phyloP scores from a whole-genome alignment of 2,888 invertebrate genomes.

The Chromoteleia sp. region DNA sequence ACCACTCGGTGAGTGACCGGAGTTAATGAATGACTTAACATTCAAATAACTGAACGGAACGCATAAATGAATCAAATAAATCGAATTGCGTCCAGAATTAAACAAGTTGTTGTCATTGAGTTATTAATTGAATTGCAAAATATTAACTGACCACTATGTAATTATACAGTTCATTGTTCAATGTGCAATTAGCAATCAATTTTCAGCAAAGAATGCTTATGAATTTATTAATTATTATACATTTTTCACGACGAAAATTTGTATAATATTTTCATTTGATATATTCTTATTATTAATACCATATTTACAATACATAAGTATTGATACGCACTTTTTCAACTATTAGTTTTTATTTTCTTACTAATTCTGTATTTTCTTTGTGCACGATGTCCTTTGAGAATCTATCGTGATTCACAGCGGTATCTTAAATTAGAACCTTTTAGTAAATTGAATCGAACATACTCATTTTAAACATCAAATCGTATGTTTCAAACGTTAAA shows the following conservation, averaged over 20 bases:
- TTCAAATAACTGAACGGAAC: slow-evolving; percentile 19
- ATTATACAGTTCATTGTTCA: slow-evolving; percentile 4
- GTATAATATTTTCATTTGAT: too few relatives aligned
- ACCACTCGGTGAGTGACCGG: slow-evolving; percentile 7
- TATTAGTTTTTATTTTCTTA: neutral
- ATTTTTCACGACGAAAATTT: too few relatives aligned
- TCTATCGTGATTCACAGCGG: slow-evolving; percentile 44
- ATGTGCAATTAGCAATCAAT: neutral
- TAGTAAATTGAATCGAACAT: slow-evolving; percentile 43
- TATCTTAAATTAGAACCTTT: slow-evolving; percentile 49
- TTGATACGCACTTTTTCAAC: neutral
- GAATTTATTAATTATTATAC: neutral
- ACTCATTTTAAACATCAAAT: slow-evolving; percentile 21
- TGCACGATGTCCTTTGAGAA: slow-evolving; percentile 31
- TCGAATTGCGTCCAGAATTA: slow-evolving; percentile 15
- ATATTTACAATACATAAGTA: neutral
- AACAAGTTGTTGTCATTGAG: slow-evolving; percentile 23
- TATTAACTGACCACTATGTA: neutral
- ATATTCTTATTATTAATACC: too few relatives aligned
- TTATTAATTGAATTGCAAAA: slow-evolving; percentile 26
- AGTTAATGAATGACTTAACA: slow-evolving; percentile 32
- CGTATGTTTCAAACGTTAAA: neutral
- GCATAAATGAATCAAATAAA: slow-evolving; percentile 31
- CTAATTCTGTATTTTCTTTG: slow-evolving; percentile 14
- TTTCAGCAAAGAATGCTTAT: neutral